A percentile compares a stretch with the other conserved stretches of the same genome.
Conservation (phyloP, 2,888 invertebrate genomes). For the Diarsia brunnea region DNA sequence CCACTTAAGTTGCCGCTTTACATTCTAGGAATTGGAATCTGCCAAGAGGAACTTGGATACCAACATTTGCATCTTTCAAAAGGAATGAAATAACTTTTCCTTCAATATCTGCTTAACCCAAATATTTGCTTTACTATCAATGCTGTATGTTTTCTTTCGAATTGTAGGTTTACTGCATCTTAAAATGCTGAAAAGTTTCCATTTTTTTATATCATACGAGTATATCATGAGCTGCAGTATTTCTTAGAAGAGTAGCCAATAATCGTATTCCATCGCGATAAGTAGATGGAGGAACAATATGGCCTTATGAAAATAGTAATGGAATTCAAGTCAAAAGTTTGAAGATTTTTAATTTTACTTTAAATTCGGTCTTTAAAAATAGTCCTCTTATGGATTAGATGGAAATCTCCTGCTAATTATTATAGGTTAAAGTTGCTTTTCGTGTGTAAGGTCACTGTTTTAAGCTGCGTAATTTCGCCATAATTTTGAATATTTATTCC, state of each 20-base stretch:
- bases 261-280: too few relatives aligned
- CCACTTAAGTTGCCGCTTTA: constrained; percentile 4
- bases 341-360: background rate
- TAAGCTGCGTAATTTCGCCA: too few relatives aligned
- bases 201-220: too few relatives aligned
- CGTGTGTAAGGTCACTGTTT: too few relatives aligned
- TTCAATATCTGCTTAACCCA: constrained; percentile 40
- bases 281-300: too few relatives aligned
- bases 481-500: background rate
- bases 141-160: background rate
- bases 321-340: background rate
- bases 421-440: too few relatives aligned
- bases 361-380: background rate
- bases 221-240: too few relatives aligned
- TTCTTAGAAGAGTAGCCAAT: too few relatives aligned
- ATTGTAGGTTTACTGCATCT: constrained; percentile 1
- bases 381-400: background rate
- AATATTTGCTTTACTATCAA: constrained; percentile 38
- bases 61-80: constrained; percentile 31
- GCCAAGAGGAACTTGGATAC: constrained; percentile 23
- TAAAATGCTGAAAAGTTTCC: background rate
- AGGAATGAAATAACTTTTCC: constrained; percentile 46
- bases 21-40: constrained; percentile 11
- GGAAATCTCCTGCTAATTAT: too few relatives aligned
- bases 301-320: too few relatives aligned